Base-by-base conservation (phyloP, 2,797 vertebrate species). In the Fringilla coelebs region DNA sequence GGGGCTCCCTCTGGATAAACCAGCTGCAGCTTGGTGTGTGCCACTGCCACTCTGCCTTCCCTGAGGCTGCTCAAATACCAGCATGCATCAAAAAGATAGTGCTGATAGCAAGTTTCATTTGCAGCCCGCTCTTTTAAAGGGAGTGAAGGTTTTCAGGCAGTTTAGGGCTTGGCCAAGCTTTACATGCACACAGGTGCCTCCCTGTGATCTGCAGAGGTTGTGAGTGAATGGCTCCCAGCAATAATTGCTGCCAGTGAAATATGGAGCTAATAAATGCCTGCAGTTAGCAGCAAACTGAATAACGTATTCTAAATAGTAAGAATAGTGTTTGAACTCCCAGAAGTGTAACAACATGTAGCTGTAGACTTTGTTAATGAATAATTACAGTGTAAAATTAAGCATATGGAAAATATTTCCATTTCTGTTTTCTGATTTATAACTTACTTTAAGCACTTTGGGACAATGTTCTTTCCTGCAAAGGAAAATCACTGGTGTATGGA, bases 331-430 rank as follows among this genome's bases (percentile, higher is more conserved):
- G 87, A 85, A 81, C 58, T 88, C 89, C 87, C n/a, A 2, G 62
- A 71, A 85, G 78, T 34, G 67, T 70, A 78, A 9, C 61, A 84
- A 49, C 26, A 3, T 72, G 51, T 77, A 66, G 83, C 81, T 77
- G 57, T 77, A 80, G 89, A 57, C 78, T 88, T 90, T 60, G 79
- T 94, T 95, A 89, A 87, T 85, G 78, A 88, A 75, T 83, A 77
- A 89, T 85, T 89, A n/a, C 20, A 24, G 57, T 26, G 54, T 83
- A 78, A 95, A 93, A 86, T 77, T 62, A 91, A 93, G 83, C 87
- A 70, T 45, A 65, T 58, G 79, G 82, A 92, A 92, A 88, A 88
- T 84, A 60, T 68, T 93, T 94, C 52, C 76, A 63, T 88, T 90
- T 83, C 78, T 89, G 70, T 48, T 89, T 92, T 46, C 54, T 83